Evolutionary conservation across 92 coral and sea anemone species (phyloP).

Genomic region (Siderastrea siderea): DNA sequence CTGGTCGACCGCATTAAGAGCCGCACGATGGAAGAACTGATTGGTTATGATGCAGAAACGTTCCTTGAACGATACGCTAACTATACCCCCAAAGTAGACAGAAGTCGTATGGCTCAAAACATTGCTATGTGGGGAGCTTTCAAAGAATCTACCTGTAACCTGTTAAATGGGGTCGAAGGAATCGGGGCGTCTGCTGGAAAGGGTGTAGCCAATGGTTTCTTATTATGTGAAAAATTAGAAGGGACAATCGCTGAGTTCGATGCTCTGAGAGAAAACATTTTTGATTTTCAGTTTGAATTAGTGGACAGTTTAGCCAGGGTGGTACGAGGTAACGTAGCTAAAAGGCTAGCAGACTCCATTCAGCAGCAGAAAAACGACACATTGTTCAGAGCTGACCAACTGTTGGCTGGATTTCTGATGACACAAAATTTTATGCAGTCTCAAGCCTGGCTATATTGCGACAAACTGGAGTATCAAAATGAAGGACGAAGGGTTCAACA

Average conservation of each 20-base stretch:
- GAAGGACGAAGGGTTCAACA: constrained; percentile 44
- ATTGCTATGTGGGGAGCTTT: constrained; percentile 67
- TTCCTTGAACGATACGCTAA: constrained; percentile 61
- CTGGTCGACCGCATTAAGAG: constrained; percentile 35
- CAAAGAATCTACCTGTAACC: constrained; percentile 53
- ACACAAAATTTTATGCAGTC: constrained; percentile 60
- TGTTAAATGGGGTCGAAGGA: constrained; percentile 59
- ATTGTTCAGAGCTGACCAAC: constrained; percentile 33
- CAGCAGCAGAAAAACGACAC: constrained; percentile 12
- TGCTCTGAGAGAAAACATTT: constrained; percentile 68
- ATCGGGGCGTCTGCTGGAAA: constrained; percentile 23
- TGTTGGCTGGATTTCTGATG: constrained; percentile 62
- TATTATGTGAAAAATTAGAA: constrained; percentile 68
- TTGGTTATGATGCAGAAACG: constrained; percentile 49
- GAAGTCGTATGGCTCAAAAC: constrained; percentile 54
- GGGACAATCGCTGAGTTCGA: constrained; percentile 71
- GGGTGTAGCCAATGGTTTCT: constrained; percentile 29
- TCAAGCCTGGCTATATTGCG: constrained; percentile 64
- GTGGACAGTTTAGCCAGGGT: constrained; percentile 62
- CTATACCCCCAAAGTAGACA: constrained; percentile 59
- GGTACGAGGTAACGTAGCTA: constrained; percentile 66
- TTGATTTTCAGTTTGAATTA: constrained; percentile 77
- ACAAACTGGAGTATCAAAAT: constrained; percentile 55
- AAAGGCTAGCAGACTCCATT: constrained; percentile 58
- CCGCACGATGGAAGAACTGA: not conserved